A percentile compares a stretch with the other conserved stretches of the same genome.
Conservation (phyloP, 2,113 vertebrate species). For the Antechinus flavipes region DNA sequence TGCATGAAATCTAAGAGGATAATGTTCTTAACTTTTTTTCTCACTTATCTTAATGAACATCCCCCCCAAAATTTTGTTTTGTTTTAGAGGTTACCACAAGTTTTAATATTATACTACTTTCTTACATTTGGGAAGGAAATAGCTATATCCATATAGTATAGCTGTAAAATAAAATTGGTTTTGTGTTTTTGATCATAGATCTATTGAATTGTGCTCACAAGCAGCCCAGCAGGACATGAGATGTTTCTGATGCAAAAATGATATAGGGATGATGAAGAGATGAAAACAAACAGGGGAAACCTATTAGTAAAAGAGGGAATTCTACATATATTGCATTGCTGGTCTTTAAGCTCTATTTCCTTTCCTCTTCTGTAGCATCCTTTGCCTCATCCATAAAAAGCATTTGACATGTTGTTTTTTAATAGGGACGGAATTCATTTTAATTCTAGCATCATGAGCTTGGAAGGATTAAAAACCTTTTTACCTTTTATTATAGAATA, state of each 20-base stretch:
- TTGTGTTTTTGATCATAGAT: neutral
- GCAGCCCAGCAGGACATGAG: neutral
- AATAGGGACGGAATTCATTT: neutral
- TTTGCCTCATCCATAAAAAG: neutral
- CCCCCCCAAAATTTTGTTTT: neutral
- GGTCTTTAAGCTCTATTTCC: neutral
- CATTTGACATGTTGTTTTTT: neutral
- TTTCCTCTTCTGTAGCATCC: neutral
- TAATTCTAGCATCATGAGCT: neutral
- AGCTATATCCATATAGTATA: neutral
- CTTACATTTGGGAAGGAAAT: neutral
- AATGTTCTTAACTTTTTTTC: neutral
- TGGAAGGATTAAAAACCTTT: neutral
- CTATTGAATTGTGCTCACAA: neutral
- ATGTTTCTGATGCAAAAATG: neutral
- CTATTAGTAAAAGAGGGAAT: neutral
- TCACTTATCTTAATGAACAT: neutral
- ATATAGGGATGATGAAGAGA: neutral
- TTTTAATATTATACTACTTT: neutral
- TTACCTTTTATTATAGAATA: neutral
- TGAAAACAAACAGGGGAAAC: neutral
- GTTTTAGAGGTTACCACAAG: neutral
- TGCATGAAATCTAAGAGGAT: neutral
- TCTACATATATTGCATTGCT: neutral
- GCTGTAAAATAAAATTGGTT: constrained; percentile 8